Evolutionary conservation across 2,888 invertebrate species (phyloP), one percentile per base, ranked within the genome.

Genomic region (Sceliomorpha sp.): DNA sequence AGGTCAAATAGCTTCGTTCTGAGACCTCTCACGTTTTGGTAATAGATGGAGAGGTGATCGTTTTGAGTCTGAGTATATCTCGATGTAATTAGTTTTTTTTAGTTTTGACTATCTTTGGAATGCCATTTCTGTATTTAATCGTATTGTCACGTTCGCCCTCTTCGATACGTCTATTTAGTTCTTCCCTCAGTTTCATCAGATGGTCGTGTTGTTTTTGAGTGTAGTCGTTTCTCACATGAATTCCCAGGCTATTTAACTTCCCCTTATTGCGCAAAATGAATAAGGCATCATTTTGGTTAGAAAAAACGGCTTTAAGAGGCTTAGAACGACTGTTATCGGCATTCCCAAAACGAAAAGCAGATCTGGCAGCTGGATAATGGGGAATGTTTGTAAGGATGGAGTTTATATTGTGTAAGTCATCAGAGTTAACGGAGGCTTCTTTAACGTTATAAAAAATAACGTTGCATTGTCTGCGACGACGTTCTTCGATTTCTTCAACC

Each of bases 1-100:
- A 36, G 15, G 1, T 13, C 36, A 3, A 14, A 14, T 6, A 36
- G 15, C 15, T 36, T 36, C 2, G 36, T 36, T 14, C 15, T 36
- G 7, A 36, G 15, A 14, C 36, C 36, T 7, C 36, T 13, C 2
- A 36, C 36, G 15, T 36, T 36, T 14, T 36, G 36, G n/a, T 36
- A 36, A n/a, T 36, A 36, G 2, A 34, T 2, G 10, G 2, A 10
- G 5, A 34, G 8, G 10, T 34, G 6, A 4, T 2, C 13, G n/a
- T 9, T 34, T 10, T 14, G n/a, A 2, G n/a, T 1, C 2, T 14
- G 2, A 14, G 36, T 36, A 36, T 14, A 15, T 36, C 36, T 15
- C 36, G n/a, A n/a, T n/a, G n/a, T n/a, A n/a, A n/a, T n/a, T n/a
- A n/a, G n/a, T n/a, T n/a, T n/a, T n/a, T n/a, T n/a, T n/a, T n/a